Percentiles rank a stretch among this genome's conserved stretches.
Evolutionary conservation across 2,113 vertebrate genomes (phyloP).

Genomic region (Mesocricetus auratus): DNA sequence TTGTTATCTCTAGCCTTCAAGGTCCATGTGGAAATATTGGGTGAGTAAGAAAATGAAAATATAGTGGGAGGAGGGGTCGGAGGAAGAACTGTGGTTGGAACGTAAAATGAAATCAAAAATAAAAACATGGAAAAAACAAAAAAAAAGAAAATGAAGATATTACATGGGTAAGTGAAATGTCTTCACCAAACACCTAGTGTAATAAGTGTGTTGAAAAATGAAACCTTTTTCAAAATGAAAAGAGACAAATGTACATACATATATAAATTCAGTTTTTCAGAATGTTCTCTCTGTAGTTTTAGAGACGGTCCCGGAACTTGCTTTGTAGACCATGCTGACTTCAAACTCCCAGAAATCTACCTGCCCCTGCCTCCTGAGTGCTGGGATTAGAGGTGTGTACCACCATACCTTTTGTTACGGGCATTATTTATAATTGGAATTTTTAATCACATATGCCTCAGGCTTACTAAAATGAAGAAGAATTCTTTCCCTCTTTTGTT

Average conservation of each 20-base stretch:
- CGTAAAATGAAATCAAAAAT: too few species aligned
- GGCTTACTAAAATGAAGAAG: conserved; percentile 13
- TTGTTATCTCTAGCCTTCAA: neutral
- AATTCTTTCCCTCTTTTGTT: neutral
- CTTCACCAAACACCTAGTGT: neutral
- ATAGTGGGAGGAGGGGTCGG: too few species aligned
- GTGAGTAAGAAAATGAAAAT: too few species aligned
- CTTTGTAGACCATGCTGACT: too few species aligned
- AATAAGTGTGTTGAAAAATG: neutral
- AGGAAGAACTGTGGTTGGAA: too few species aligned
- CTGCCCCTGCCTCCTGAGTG: too few species aligned
- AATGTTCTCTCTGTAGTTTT: neutral
- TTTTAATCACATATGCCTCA: neutral
- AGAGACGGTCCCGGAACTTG: too few species aligned
- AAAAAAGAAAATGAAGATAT: neutral
- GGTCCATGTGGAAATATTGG: neutral
- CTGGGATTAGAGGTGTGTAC: too few species aligned
- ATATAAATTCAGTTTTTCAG: conserved; percentile 15
- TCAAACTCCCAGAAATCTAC: too few species aligned
- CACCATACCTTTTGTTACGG: too few species aligned
- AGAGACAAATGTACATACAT: neutral
- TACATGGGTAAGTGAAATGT: neutral
- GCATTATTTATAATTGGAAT: too few species aligned
- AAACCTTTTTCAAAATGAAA: neutral
- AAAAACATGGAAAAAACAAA: too few species aligned